phyloP scores from a whole-genome alignment of 2,888 invertebrate genomes.

The Limenitis camilla region DNA sequence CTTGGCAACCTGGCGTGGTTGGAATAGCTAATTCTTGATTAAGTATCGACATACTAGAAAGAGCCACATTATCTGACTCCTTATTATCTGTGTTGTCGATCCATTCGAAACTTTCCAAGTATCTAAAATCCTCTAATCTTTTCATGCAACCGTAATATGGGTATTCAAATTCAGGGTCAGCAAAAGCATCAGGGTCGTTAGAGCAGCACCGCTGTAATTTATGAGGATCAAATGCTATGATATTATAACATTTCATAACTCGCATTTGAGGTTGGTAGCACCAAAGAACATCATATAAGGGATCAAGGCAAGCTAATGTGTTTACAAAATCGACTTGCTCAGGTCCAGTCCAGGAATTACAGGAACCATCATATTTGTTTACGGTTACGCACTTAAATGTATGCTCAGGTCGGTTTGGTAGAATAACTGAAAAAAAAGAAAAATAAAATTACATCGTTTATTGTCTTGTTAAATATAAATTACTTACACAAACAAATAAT shows the following conservation, averaged over 20 bases:
- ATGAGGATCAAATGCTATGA: slow-evolving; percentile 83
- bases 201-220: slow-evolving; percentile 58
- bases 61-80: slow-evolving; percentile 43
- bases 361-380: slow-evolving; percentile 90
- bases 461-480: no score
- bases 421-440: slow-evolving; percentile 83
- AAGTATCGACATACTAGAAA: slow-evolving; percentile 77
- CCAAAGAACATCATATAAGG: slow-evolving; percentile 95
- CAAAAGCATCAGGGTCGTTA: slow-evolving; percentile 40
- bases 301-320: slow-evolving; percentile 89
- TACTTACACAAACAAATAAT: no score
- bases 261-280: slow-evolving; percentile 82
- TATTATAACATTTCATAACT: slow-evolving; percentile 85
- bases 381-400: slow-evolving; percentile 92
- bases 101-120: slow-evolving; percentile 52
- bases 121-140: slow-evolving; percentile 58
- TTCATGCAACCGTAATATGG: slow-evolving; percentile 61
- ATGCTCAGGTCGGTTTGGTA: slow-evolving; percentile 86
- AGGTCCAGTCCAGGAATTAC: slow-evolving; percentile 85
- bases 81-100: slow-evolving; percentile 43
- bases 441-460: no score
- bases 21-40: slow-evolving; percentile 90
- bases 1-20: slow-evolving; percentile 77
- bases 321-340: slow-evolving; percentile 90
- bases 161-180: slow-evolving; percentile 47